These are phyloP conservation scores for Eurois occulta DNA, from an alignment of 2,888 invertebrate species.

Conservation along the genomic window DNA sequence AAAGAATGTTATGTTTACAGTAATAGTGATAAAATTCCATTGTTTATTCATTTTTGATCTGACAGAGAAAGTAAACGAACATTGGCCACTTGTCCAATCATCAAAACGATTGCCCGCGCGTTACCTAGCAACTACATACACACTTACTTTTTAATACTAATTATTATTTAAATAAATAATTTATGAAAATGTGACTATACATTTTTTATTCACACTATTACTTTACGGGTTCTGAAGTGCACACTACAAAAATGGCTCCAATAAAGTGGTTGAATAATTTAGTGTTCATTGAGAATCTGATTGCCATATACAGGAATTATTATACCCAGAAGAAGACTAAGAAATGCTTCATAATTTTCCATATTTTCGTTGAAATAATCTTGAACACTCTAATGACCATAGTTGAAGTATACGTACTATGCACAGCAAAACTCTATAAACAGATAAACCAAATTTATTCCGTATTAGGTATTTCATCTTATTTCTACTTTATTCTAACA, in stretches of 20 bases:
- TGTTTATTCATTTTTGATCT: no score
- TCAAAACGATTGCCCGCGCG: background rate
- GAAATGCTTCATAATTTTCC: conserved; percentile 2
- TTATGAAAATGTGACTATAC: background rate
- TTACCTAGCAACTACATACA: background rate
- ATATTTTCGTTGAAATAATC: background rate
- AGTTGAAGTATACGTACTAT: background rate
- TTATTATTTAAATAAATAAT: background rate
- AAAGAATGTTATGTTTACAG: background rate
- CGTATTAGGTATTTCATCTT: background rate
- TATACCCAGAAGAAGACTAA: background rate
- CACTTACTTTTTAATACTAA: background rate
- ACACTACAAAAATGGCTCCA: background rate
- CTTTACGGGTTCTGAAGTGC: background rate
- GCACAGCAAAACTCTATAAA: background rate
- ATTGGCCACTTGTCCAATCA: background rate
- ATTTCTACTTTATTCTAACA: background rate
- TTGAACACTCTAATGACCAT: background rate
- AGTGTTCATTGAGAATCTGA: background rate
- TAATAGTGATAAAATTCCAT: no score
- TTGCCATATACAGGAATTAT: conserved; percentile 9
- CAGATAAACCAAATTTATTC: background rate
- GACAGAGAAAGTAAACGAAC: background rate
- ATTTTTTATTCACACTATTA: background rate
- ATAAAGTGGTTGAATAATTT: conserved; percentile 3